A percentile compares a stretch with the other conserved stretches of the same genome.
These are phyloP conservation scores for Macrochelys suwanniensis DNA, from an alignment of 2,797 vertebrate species.

Conservation along the genomic window DNA sequence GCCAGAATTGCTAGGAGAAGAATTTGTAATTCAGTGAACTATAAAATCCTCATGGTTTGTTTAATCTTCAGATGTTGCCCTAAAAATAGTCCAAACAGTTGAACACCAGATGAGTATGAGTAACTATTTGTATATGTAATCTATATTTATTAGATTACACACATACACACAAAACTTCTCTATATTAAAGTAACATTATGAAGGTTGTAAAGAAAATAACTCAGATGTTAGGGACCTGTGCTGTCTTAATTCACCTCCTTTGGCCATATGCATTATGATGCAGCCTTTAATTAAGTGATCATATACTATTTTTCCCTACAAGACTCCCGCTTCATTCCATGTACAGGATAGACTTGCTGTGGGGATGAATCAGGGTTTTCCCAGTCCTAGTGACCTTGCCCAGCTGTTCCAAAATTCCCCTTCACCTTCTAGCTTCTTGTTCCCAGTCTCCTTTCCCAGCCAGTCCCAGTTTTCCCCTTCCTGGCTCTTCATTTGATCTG, in stretches of 20 bases:
- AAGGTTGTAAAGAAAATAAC: background rate
- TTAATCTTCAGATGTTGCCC: slow-evolving; percentile 55
- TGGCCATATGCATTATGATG: background rate
- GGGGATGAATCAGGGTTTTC: accelerated
- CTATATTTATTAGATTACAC: slow-evolving; percentile 2
- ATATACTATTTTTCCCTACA: background rate
- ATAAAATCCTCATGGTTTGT: slow-evolving; percentile 32
- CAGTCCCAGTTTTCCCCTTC: background rate
- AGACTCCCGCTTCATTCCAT: background rate
- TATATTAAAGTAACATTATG: slow-evolving; percentile 24
- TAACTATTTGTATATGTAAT: slow-evolving; percentile 20
- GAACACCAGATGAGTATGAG: slow-evolving; percentile 30
- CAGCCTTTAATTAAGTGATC: background rate
- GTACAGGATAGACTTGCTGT: background rate
- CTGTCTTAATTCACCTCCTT: background rate
- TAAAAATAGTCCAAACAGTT: slow-evolving; percentile 31
- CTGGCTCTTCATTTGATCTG: background rate
- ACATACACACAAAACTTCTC: background rate
- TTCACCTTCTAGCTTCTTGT: background rate
- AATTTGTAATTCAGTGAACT: slow-evolving; percentile 50
- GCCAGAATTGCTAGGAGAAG: slow-evolving; percentile 41
- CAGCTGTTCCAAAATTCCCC: background rate
- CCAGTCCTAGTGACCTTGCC: background rate
- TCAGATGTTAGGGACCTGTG: slow-evolving; percentile 3
- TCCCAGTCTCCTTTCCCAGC: background rate